Evolutionary conservation across 2,113 vertebrate genomes (phyloP).

Genomic region (Hypanus sabinus): DNA sequence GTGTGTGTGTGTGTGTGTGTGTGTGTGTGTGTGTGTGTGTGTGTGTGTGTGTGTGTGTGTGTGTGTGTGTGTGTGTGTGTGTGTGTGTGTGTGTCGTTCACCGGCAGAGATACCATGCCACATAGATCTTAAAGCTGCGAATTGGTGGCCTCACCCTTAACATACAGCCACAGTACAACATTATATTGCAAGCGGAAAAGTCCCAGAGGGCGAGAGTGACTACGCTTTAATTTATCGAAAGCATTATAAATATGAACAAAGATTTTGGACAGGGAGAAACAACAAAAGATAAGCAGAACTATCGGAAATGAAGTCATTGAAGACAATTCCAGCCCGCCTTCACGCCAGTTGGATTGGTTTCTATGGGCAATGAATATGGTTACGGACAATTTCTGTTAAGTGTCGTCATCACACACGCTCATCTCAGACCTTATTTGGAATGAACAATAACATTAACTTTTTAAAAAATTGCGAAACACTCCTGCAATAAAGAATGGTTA

Average conservation of each 20-base stretch:
- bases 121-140: not conserved
- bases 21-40: too few relatives aligned
- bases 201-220: too few relatives aligned
- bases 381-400: not conserved
- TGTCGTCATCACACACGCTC: not conserved
- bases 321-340: not conserved
- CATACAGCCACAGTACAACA: not conserved
- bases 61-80: too few relatives aligned
- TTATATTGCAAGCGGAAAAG: not conserved
- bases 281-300: conserved; percentile 13
- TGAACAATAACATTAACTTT: not conserved
- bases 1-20: too few relatives aligned
- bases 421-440: not conserved
- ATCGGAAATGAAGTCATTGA: conserved; percentile 31
- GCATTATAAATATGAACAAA: not conserved
- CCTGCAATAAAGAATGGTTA: not conserved
- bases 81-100: too few relatives aligned
- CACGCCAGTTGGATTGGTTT: not conserved
- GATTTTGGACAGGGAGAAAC: not conserved
- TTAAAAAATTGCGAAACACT: not conserved
- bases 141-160: not conserved
- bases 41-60: too few relatives aligned
- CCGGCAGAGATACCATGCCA: not conserved
- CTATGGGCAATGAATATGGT: not conserved
- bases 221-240: not conserved